Evolutionary conservation across 2,797 vertebrate species (phyloP).

Genomic region (Sebastolobus alascanus): DNA sequence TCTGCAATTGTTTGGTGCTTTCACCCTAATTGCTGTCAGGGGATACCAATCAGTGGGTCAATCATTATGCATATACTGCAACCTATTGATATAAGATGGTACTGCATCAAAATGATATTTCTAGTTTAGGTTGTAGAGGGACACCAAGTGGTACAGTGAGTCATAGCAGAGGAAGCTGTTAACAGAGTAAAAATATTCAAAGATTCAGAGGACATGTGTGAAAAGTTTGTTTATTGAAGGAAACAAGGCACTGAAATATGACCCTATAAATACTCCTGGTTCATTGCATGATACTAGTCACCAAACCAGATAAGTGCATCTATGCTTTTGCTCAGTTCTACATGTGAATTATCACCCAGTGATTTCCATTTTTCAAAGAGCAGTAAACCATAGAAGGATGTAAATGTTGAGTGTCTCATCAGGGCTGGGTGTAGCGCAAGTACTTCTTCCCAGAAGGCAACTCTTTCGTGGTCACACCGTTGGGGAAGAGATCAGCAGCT

Average conservation of each 20-base stretch:
- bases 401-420: conserved; percentile 4
- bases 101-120: not conserved
- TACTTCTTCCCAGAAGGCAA: conserved; percentile 95
- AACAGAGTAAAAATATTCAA: not conserved
- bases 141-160: conserved; percentile 51
- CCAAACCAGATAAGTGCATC: not conserved
- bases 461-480: conserved; percentile 91
- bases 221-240: conserved; percentile 63
- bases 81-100: conserved; percentile 28
- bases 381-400: not conserved
- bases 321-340: conserved; percentile 3
- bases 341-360: not conserved
- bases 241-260: conserved; percentile 65
- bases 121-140: not conserved
- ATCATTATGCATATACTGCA: conserved; percentile 25
- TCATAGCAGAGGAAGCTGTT: not conserved
- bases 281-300: not conserved
- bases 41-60: not conserved
- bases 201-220: not conserved
- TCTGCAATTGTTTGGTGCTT: conserved; percentile 15
- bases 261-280: not conserved
- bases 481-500: conserved; percentile 90
- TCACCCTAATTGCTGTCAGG: not conserved
- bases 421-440: conserved; percentile 92
- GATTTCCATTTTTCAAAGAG: not conserved